Conservation (phyloP, 2,888 invertebrate species). For the Platerodrilus igneus region DNA sequence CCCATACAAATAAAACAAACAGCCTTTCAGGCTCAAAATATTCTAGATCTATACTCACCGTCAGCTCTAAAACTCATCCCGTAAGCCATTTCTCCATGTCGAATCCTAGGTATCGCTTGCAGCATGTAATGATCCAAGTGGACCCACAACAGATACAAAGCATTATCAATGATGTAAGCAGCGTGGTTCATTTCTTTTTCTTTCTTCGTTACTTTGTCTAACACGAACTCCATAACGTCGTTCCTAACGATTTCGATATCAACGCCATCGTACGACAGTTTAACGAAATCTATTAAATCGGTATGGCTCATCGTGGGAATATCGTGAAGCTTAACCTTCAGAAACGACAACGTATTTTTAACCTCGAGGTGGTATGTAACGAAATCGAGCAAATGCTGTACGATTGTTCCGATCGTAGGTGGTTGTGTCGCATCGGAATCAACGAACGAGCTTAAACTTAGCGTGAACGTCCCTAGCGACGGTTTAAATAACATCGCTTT, state of each 20-base stretch:
- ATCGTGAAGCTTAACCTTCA: slow-evolving; percentile 49
- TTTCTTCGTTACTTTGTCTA: slow-evolving; percentile 53
- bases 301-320: slow-evolving; percentile 52
- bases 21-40: too few species aligned
- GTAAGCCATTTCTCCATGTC: slow-evolving; percentile 32
- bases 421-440: slow-evolving; percentile 41
- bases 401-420: slow-evolving; percentile 51
- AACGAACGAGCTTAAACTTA: slow-evolving; percentile 32
- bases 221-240: slow-evolving; percentile 49
- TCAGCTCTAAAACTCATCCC: too few species aligned
- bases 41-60: too few species aligned
- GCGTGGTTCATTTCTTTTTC: slow-evolving; percentile 58
- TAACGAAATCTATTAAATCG: slow-evolving; percentile 55
- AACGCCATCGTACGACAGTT: slow-evolving; percentile 35
- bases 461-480: slow-evolving; percentile 45
- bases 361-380: slow-evolving; percentile 55
- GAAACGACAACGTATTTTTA: slow-evolving; percentile 49
- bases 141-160: slow-evolving; percentile 71
- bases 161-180: slow-evolving; percentile 64
- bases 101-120: slow-evolving; percentile 52
- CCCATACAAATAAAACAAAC: too few species aligned
- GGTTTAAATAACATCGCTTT: too few species aligned
- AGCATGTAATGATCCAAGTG: slow-evolving; percentile 69
- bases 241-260: slow-evolving; percentile 39
- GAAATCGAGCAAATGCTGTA: slow-evolving; percentile 54